phyloP scores from a whole-genome alignment of 2,888 invertebrate genomes.

The Drosophila robusta region DNA sequence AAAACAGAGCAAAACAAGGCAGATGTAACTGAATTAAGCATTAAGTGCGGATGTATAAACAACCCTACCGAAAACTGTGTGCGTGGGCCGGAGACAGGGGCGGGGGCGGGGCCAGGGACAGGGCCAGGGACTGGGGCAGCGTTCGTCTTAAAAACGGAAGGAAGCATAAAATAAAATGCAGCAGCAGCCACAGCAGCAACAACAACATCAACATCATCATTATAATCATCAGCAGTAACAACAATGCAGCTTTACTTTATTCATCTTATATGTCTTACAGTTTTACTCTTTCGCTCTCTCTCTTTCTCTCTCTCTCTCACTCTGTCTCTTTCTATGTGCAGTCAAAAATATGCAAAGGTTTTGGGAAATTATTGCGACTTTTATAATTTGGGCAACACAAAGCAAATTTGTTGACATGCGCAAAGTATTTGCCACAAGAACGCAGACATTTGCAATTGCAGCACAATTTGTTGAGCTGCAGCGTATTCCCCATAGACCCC shows the following conservation, averaged over 20 bases:
- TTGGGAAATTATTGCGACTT: conserved; percentile 76
- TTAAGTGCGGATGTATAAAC: conserved; percentile 81
- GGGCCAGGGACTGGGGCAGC: conserved; percentile 25
- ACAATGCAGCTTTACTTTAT: conserved; percentile 33
- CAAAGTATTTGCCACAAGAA: conserved; percentile 57
- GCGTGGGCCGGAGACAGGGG: conserved; percentile 46
- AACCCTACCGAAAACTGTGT: conserved; percentile 73
- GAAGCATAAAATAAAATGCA: conserved; percentile 82
- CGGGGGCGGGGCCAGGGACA: neutral
- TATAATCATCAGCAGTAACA: conserved; percentile 19
- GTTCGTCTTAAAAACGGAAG: conserved; percentile 71
- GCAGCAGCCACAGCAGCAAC: conserved; percentile 19
- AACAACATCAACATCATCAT: conserved; percentile 32
- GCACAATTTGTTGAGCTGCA: conserved; percentile 70
- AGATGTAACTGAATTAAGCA: conserved; percentile 82
- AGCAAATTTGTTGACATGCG: conserved; percentile 80
- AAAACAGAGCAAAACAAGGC: conserved; percentile 45
- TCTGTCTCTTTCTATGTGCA: neutral
- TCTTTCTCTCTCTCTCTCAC: neutral
- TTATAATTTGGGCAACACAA: conserved; percentile 68
- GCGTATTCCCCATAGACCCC: conserved; percentile 35
- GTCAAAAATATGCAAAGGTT: conserved; percentile 72
- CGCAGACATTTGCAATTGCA: conserved; percentile 65
- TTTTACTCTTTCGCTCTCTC: conserved; percentile 6
- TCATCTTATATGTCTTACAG: conserved; percentile 17